Evolutionary conservation across 2,888 invertebrate genomes (phyloP), one percentile per base, ranked within the genome.

Genomic region (Selenia dentaria): DNA sequence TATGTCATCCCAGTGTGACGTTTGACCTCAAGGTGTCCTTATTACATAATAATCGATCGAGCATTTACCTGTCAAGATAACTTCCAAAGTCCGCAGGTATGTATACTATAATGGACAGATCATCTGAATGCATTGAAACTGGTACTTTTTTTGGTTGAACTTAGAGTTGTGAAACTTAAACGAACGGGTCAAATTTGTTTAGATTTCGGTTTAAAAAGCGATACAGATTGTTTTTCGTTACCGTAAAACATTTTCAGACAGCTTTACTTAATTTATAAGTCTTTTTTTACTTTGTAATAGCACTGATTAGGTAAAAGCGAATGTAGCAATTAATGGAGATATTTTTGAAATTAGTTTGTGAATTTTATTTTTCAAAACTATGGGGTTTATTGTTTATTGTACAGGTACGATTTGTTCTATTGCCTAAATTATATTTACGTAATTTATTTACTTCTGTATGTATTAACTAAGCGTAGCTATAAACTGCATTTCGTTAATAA

Each of bases 381-480:
- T 59, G 63, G 47, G 59, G 59, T 66, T 62, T 48, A 42, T 64
- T 64, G 66, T 79, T 77, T 74, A 64, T 76, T 81, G 88, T 88
- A 88, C 83, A 88, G 86, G 74, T 83, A 71, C 79, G 64, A 70
- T 74, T 44, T 46, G 51, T 51, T 66, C 65, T 70, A 75, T 78
- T 76, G 80, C 79, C 84, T 88, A 87, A 86, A 86, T 86, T 87
- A 86, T 89, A 83, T 83, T 87, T 86, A 87, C 86, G 84, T 89
- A 89, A 89, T 79, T 90, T 90, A 89, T 89, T 90, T 76, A 83
- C 72, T 69, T 73, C 64, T 82, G 74, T 84, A 83, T 75, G 67
- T 79, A 70, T 70, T n/a, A 68, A 67, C 62, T 83, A 81, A 81
- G 79, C 62, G 77, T 84, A 85, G 83, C 70, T 77, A 73, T 78